Conservation (phyloP, 64 coral and sea anemone species). For the Dendronephthya gigantea region DNA sequence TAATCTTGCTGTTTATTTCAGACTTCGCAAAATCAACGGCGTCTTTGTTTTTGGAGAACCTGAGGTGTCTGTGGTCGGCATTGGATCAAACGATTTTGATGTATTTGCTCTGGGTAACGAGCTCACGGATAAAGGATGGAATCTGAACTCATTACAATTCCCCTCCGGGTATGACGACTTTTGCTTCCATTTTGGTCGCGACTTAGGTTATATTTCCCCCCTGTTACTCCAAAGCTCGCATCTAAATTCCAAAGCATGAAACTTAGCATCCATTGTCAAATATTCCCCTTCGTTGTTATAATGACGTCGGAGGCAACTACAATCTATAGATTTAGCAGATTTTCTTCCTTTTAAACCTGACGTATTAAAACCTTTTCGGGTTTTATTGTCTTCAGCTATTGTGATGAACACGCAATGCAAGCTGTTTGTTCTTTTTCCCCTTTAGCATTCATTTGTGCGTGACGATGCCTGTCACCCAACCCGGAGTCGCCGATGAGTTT, state of each 20-base stretch:
- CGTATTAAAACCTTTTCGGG: not conserved
- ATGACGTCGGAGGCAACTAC: not conserved
- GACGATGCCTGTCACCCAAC: constrained; percentile 55
- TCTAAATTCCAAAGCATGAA: too few species aligned
- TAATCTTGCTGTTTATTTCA: not conserved
- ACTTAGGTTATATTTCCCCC: too few species aligned
- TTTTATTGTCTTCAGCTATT: not conserved
- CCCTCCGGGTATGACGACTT: constrained; percentile 51
- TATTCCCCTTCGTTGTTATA: too few species aligned
- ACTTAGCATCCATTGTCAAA: too few species aligned
- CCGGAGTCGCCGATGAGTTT: constrained; percentile 74
- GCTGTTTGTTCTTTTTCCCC: not conserved
- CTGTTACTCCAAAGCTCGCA: too few species aligned
- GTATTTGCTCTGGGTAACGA: constrained; percentile 53
- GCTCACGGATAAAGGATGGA: constrained; percentile 64
- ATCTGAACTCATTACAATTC: constrained; percentile 75
- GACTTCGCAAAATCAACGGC: constrained; percentile 55
- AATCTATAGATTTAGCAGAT: not conserved
- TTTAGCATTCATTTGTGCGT: constrained; percentile 77
- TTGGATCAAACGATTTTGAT: constrained; percentile 77
- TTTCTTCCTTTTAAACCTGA: not conserved
- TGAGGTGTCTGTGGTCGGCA: constrained; percentile 63
- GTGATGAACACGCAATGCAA: too few species aligned
- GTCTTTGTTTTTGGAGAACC: constrained; percentile 72
- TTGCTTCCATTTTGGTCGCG: too few species aligned